These are phyloP conservation scores for Leptopilina myrica DNA, from an alignment of 2,888 invertebrate species.

Conservation along the genomic window DNA sequence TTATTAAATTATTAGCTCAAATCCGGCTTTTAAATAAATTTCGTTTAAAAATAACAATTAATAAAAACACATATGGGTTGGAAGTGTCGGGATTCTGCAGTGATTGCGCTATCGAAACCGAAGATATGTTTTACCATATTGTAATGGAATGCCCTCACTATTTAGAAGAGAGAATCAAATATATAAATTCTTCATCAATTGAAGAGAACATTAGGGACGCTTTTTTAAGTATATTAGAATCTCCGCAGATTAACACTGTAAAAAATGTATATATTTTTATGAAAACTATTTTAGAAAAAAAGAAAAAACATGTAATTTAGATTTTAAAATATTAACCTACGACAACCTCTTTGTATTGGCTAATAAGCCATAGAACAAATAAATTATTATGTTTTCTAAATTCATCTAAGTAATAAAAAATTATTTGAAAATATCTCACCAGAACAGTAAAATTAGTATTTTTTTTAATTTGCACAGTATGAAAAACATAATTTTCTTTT, in stretches of 20 bases:
- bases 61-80: constrained; percentile 2
- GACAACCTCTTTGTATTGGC: constrained; percentile 1
- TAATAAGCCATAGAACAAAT: background rate
- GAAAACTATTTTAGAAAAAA: background rate
- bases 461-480: no score
- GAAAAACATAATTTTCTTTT: no score
- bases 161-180: background rate
- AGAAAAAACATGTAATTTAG: background rate
- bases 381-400: background rate
- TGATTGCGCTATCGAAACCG: background rate
- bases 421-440: no score
- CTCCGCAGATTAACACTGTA: background rate
- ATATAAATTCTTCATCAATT: background rate
- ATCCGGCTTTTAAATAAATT: background rate
- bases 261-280: background rate
- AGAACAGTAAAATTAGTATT: no score
- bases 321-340: background rate
- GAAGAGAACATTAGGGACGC: background rate
- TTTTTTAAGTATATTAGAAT: background rate
- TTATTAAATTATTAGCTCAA: background rate
- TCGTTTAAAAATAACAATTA: constrained; percentile 8
- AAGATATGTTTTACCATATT: background rate
- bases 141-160: background rate
- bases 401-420: no score
- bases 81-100: constrained; percentile 1